Conservation (phyloP, 2,888 invertebrate genomes). For the Opisthograptis luteolata region DNA sequence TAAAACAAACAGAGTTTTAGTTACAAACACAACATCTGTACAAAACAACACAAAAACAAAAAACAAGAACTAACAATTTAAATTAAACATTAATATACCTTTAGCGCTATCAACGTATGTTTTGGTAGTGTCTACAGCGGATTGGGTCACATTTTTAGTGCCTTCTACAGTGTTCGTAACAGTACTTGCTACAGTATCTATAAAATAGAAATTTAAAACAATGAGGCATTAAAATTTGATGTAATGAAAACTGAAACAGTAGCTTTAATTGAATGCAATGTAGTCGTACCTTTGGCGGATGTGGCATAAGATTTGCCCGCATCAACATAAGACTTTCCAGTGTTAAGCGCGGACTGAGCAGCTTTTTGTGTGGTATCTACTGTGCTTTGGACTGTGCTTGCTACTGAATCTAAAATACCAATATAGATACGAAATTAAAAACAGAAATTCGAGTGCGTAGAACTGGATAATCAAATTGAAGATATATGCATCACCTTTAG, state of each 20-base stretch:
- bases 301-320: constrained; percentile 55
- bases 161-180: constrained; percentile 56
- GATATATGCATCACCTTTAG: constrained; percentile 48
- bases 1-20: constrained; percentile 40
- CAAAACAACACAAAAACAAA: neutral
- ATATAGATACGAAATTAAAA: neutral
- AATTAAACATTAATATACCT: constrained; percentile 51
- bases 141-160: constrained; percentile 60
- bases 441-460: constrained; percentile 29
- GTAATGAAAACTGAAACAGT: neutral
- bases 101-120: constrained; percentile 61
- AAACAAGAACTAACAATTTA: neutral
- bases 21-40: constrained; percentile 20
- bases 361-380: constrained; percentile 57
- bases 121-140: constrained; percentile 61
- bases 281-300: constrained; percentile 51
- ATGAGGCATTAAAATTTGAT: too few relatives aligned
- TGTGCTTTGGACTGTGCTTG: constrained; percentile 53
- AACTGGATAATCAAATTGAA: neutral
- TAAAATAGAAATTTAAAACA: constrained; percentile 12
- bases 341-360: constrained; percentile 56
- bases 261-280: constrained; percentile 2
- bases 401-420: constrained; percentile 54
- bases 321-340: constrained; percentile 53
- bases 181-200: constrained; percentile 57